Conservation (phyloP, 2,113 vertebrate species). For the Hemicordylus capensis region DNA sequence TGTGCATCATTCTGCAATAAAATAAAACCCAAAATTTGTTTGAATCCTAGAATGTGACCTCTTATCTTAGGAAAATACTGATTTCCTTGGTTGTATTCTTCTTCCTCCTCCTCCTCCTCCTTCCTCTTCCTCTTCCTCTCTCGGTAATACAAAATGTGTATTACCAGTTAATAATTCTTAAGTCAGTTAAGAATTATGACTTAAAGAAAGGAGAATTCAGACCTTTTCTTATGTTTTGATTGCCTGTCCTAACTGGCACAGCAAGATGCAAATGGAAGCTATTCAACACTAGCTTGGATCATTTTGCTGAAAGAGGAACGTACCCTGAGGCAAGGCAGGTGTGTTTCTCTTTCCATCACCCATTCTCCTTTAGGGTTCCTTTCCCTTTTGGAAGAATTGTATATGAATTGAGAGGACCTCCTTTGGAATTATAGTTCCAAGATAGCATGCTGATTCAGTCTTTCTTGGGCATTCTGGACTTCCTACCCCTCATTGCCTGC, state of each 20-base stretch:
- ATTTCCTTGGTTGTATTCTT: background rate
- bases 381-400: background rate
- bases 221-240: background rate
- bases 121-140: too few relatives aligned
- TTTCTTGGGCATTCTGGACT: background rate
- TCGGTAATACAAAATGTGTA: background rate
- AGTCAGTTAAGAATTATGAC: too few relatives aligned
- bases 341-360: background rate
- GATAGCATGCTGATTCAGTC: background rate
- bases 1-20: background rate
- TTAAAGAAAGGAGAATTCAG: slow-evolving; percentile 6
- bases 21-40: background rate
- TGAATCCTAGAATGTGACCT: background rate
- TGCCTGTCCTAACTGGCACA: background rate
- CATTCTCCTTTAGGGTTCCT: background rate
- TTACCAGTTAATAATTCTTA: too few relatives aligned
- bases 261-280: slow-evolving; percentile 8
- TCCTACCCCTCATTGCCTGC: background rate
- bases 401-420: background rate
- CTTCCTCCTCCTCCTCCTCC: too few relatives aligned
- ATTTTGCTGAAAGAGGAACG: slow-evolving; percentile 33
- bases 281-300: slow-evolving; percentile 8
- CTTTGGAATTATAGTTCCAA: background rate
- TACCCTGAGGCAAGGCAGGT: background rate
- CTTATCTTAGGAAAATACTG: background rate